Base-by-base conservation (phyloP, 2,113 vertebrate genomes). In the Tretioscincus oriximinensis region DNA sequence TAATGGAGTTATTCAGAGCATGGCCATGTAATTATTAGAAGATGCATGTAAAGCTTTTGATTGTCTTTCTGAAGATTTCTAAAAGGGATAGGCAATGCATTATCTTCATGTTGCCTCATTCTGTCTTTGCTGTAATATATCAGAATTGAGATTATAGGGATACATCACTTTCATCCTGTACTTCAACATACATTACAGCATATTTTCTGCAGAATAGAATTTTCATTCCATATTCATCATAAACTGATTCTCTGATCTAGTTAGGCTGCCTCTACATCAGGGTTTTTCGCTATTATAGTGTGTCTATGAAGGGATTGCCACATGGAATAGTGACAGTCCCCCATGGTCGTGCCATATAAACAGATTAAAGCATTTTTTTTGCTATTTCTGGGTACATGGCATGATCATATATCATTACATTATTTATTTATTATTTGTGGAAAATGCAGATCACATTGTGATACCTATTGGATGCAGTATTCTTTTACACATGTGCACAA, bases 81-180 rank as follows among this genome's bases (percentile, higher is more conserved):
- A 78, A 68, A 74, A 87, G 80, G 31, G 82, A 8, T 47, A 7
- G 51, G 35, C 35, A 51, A 10, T 85, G 41, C 35, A 26, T 2
- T 81, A 69, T 82, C 88, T 90, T 87, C 72, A 77, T 80, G n/a
- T 66, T 79, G 70, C 64, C 51, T 73, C 51, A 85, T 85, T 85
- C 72, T 88, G 70, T 84, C 78, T 87, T 63, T 78, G 76, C 41
- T 12, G n/a, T 64, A 67, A 64, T 60, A 26, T 76, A 86, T 88
- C 71, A 78, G 81, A 79, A 66, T 22, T 76, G 72, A 21, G 66
- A 41, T 82, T 81, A 71, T 14, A 82, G 60, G 63, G 79, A 86
- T 78, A 77, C 78, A 76, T 61, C 74, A 74, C 28, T 49, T 31
- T 82, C 21, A 12, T n/a, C n/a, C 68, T 64, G 69, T 78, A 22